Evolutionary conservation across 2,113 vertebrate genomes (phyloP), one percentile per base, ranked within the genome.

Genomic region (Gulo gulo): DNA sequence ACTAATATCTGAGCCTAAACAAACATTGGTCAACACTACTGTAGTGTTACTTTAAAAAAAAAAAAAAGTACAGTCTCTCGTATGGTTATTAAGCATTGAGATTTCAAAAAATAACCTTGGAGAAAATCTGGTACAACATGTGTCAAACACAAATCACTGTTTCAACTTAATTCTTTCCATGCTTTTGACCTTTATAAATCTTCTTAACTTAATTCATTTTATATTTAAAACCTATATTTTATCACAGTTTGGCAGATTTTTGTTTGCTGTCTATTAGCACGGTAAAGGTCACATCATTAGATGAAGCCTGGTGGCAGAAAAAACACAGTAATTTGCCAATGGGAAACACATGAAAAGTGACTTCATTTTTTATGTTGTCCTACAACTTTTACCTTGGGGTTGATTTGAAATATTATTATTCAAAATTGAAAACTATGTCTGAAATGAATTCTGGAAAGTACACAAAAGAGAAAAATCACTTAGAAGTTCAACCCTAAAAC

Each of bases 341-440:
- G 97, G 98, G 98, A 98, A 98, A 84, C 85, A 92, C 76, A 96
- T 10, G 45, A 93, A 97, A 91, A 96, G 93, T 88, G 29, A 59
- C 71, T 96, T 98, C 98, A 98, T 99, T 98, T 98, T 97, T 98
- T 98, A 98, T 95, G 96, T 96, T 98, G 97, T 98, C 97, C 98
- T 98, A 98, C 93, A 98, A 97, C 88, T 98, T 98, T 98, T 98
- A 98, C 98, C 98, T 98, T 98, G 98, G 94, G 98, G 88, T 91
- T 74, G 31, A 97, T 96, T 96, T 84, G 96, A 94, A 96, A 93
- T 97, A 87, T 96, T 98, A 97, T 97, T 92, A 88, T 97, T 96
- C 98, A 98, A 97, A 98, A 96, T 88, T 95, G 95, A 98, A 98
- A 98, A 97, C 96, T 93, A 92, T 96, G 95, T 97, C 71, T 65